A percentile compares a stretch with the other conserved stretches of the same genome.
phyloP scores from a whole-genome alignment of 2,888 invertebrate species.

The Byasa hedistus region DNA sequence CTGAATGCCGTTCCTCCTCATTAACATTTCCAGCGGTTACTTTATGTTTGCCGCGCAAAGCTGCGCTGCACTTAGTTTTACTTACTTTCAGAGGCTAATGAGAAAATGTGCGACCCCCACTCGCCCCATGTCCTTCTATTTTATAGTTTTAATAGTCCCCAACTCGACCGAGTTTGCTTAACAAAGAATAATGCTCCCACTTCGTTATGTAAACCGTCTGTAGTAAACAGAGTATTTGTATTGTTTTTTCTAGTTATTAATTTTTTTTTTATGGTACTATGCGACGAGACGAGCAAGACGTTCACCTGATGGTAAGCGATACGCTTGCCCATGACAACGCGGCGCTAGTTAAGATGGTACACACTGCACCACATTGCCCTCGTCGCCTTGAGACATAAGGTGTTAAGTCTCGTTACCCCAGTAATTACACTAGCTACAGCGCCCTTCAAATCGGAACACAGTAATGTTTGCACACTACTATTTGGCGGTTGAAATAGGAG shows the following conservation, averaged over 20 bases:
- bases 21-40: constrained; percentile 29
- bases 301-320: too few species aligned
- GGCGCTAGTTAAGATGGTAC: too few species aligned
- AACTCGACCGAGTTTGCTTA: constrained; percentile 28
- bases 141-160: constrained; percentile 56
- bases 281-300: too few species aligned
- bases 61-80: constrained; percentile 42
- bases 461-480: too few species aligned
- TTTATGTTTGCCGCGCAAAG: constrained; percentile 28
- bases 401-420: too few species aligned
- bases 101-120: constrained; percentile 60
- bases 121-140: constrained; percentile 50
- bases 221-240: constrained; percentile 2
- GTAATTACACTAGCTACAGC: too few species aligned
- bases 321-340: too few species aligned
- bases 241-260: neutral
- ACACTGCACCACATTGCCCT: too few species aligned
- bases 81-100: constrained; percentile 58
- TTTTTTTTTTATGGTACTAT: too few species aligned
- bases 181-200: constrained; percentile 14
- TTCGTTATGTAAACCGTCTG: constrained; percentile 3
- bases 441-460: too few species aligned
- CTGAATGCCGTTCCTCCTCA: constrained; percentile 21
- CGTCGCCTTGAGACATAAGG: too few species aligned
- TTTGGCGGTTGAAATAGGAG: too few species aligned